Evolutionary conservation across 2,113 vertebrate species (phyloP).

Genomic region (Budorcas taxicolor): DNA sequence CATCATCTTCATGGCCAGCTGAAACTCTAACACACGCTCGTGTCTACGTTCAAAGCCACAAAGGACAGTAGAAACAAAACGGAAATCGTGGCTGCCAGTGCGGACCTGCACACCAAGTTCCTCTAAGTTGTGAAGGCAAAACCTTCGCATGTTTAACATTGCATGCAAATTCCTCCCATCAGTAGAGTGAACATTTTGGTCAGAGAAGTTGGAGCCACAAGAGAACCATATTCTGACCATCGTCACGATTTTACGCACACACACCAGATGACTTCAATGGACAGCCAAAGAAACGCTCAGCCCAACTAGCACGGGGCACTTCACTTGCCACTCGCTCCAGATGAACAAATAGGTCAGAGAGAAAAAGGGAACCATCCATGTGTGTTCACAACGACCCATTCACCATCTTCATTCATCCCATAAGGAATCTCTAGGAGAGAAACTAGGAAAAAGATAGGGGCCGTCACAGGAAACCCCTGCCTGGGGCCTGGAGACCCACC

Average conservation of each 20-base stretch:
- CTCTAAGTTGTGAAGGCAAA: not conserved
- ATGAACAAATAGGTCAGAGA: not conserved
- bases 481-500: rapidly evolving
- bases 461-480: rapidly evolving
- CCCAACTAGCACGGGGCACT: not conserved
- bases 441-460: too few species aligned
- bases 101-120: not conserved
- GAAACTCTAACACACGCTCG: rapidly evolving
- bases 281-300: not conserved
- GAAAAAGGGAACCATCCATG: rapidly evolving
- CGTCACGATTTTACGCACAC: not conserved
- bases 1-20: not conserved
- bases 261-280: not conserved
- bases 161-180: not conserved
- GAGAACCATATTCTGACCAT: not conserved
- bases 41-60: not conserved
- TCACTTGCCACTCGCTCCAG: not conserved
- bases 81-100: rapidly evolving
- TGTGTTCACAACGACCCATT: not conserved
- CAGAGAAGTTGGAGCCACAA: not conserved
- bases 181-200: not conserved
- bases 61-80: not conserved
- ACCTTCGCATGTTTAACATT: not conserved
- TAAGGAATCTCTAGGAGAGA: not conserved
- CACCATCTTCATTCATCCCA: not conserved